Conservation (phyloP, 2,888 invertebrate species). For the Metalampra italica region DNA sequence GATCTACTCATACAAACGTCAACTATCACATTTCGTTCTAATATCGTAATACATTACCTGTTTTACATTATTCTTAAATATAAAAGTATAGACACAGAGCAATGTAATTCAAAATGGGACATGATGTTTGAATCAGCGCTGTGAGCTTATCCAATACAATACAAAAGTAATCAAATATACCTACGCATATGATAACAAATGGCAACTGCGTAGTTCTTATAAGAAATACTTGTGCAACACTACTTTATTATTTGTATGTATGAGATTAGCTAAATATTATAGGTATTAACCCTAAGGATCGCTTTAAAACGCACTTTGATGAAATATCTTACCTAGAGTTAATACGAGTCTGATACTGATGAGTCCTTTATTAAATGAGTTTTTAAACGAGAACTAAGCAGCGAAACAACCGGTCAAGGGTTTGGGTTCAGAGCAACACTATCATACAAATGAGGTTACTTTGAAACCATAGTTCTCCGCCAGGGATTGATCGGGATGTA, state of each 20-base stretch:
- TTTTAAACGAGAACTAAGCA: too few species aligned
- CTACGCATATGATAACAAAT: neutral
- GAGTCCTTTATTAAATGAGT: too few species aligned
- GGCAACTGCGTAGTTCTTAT: neutral
- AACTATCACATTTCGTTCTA: slow-evolving; percentile 10
- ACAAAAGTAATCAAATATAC: neutral
- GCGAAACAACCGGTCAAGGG: too few species aligned
- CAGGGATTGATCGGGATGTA: too few species aligned
- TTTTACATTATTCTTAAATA: neutral
- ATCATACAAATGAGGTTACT: too few species aligned
- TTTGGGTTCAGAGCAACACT: too few species aligned
- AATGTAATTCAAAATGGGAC: neutral
- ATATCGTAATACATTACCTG: neutral
- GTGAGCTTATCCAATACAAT: neutral
- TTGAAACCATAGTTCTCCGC: too few species aligned
- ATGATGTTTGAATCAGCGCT: neutral
- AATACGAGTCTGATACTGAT: too few species aligned
- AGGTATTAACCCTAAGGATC: too few species aligned
- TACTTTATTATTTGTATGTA: neutral
- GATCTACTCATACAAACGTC: neutral
- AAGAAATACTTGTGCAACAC: neutral
- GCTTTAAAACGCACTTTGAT: too few species aligned
- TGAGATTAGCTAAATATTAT: too few species aligned
- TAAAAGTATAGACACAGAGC: neutral
- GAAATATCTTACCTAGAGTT: too few species aligned